Base-by-base conservation (phyloP, 1,140 invertebrate species). In the Drusus annulatus region DNA sequence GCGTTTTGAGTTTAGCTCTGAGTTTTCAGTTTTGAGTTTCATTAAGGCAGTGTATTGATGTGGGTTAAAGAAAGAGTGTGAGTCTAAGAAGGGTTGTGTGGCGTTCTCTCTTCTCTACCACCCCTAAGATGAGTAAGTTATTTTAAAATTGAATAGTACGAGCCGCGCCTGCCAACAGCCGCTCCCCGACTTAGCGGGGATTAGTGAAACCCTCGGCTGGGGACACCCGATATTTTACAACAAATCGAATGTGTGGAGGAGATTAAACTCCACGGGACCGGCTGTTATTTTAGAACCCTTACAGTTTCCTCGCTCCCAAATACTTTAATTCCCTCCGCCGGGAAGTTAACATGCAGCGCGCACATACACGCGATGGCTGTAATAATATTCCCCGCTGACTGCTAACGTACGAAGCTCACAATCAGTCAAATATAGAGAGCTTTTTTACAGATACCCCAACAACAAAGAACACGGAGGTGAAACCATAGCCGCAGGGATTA, bases 201-300 rank as follows among this genome's bases (percentile, higher is more conserved):
- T 73, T 63, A 81, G 19, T 62, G 52, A 73, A 45, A 51, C 78
- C 52, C 25, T 52, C 51, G 25, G 19, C 25, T 8, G 68, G 25
- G 80, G 76, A 81, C 76, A 78, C 76, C 80, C 76, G 80, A 81
- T 81, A 81, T 81, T 81, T 81, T 78, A 81, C 58, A 69, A 31
- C 62, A 71, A 71, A 71, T 81, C 80, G 80, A 77, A 77, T 65
- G 76, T 69, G 68, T 50, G 74, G 63, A 45, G 51, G 5, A 80
- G 80, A 81, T 77, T 81, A 81, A 78, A 73, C 65, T 68, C 75
- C 75, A 17, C 62, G 7, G 56, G 2, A 19, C 60, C 51, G n/a
- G 28, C 50, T 82, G 81, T 79, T 82, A 76, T 82, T 82, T 82
- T 82, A 82, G 81, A 78, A 79, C 77, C 54, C 21, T 74, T 13